These are phyloP conservation scores for Stenodera caucasica DNA, from an alignment of 2,888 invertebrate genomes.

Conservation along the genomic window DNA sequence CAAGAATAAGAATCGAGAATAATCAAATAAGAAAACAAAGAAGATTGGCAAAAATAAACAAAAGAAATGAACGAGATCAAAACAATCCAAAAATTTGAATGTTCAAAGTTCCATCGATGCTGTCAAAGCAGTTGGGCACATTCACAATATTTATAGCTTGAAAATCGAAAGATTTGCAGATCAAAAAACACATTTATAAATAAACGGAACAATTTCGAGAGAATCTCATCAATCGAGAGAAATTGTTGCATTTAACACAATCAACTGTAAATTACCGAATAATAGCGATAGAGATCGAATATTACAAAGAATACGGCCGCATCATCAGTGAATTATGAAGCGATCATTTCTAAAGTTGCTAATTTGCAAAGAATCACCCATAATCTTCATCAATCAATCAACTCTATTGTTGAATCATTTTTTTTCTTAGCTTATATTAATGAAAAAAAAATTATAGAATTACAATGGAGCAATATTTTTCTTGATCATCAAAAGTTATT, in stretches of 20 bases:
- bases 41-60: neutral
- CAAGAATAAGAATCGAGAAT: neutral
- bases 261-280: too few relatives aligned
- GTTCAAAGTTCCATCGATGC: neutral
- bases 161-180: neutral
- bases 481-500: neutral
- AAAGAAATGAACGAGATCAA: neutral
- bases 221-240: too few relatives aligned
- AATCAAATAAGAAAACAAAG: neutral
- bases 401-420: neutral
- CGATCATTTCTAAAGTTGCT: too few relatives aligned
- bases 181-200: neutral
- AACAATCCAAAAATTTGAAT: neutral
- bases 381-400: neutral
- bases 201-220: too few relatives aligned
- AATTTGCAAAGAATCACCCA: neutral
- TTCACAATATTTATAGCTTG: neutral
- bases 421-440: too few relatives aligned
- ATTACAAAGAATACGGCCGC: too few relatives aligned
- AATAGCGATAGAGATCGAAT: too few relatives aligned
- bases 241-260: too few relatives aligned
- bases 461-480: neutral
- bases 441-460: neutral
- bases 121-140: neutral
- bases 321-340: too few relatives aligned